Percentiles rank a stretch among this genome's conserved stretches.
Conservation (phyloP, 2,888 invertebrate species). For the Tachina fera region DNA sequence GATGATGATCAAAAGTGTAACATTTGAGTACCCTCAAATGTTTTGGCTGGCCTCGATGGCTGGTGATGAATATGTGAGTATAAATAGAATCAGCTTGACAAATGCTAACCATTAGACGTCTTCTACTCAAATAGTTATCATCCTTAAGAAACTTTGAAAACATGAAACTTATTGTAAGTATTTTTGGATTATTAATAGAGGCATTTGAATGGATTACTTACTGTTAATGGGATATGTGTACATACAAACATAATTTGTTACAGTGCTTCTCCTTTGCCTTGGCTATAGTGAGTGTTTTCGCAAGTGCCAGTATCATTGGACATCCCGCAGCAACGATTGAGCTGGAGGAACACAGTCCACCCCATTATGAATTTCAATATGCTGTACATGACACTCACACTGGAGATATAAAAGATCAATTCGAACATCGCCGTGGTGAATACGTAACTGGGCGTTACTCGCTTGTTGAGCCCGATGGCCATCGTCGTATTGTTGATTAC, state of each 20-base stretch:
- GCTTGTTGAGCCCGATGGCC: slow-evolving; percentile 82
- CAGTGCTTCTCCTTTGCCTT: slow-evolving; percentile 75
- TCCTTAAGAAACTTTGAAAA: slow-evolving; percentile 47
- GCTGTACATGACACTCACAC: slow-evolving; percentile 82
- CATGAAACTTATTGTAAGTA: slow-evolving; percentile 72
- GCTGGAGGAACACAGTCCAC: slow-evolving; percentile 76
- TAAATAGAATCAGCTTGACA: slow-evolving; percentile 54
- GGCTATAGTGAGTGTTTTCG: slow-evolving; percentile 65
- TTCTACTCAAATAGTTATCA: slow-evolving; percentile 63
- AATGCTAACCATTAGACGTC: slow-evolving; percentile 58
- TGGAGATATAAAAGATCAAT: slow-evolving; percentile 82
- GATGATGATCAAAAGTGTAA: slow-evolving; percentile 41
- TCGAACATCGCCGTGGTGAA: slow-evolving; percentile 82
- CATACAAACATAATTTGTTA: slow-evolving; percentile 9
- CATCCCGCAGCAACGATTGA: slow-evolving; percentile 64
- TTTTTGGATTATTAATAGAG: slow-evolving; percentile 10
- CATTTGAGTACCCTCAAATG: slow-evolving; percentile 21
- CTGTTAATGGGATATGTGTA: background rate
- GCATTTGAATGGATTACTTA: background rate
- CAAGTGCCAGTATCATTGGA: slow-evolving; percentile 65
- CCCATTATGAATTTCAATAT: slow-evolving; percentile 82
- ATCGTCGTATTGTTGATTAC: slow-evolving; percentile 82
- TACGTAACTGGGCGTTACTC: slow-evolving; percentile 82
- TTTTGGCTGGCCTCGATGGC: background rate
- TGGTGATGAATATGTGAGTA: slow-evolving; percentile 33